These are phyloP conservation scores for Goniozus legneri DNA, from an alignment of 1,140 invertebrate species.

Conservation along the genomic window DNA sequence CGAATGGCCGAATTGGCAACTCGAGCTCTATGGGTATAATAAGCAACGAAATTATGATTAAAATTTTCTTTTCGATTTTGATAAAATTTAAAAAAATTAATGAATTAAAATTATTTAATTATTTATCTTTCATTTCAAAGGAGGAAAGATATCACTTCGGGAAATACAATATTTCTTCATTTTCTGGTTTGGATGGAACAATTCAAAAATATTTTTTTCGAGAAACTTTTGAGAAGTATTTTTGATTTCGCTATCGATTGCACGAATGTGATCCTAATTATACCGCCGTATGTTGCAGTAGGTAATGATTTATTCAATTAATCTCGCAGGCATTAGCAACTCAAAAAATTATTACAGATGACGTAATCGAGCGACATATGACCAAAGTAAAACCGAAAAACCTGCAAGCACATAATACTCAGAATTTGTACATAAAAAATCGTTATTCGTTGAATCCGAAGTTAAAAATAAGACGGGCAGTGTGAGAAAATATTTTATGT, in stretches of 20 bases:
- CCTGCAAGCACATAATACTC: constrained; percentile 6
- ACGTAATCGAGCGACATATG: constrained; percentile 26
- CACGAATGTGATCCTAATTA: constrained; percentile 53
- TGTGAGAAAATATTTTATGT: too few relatives aligned
- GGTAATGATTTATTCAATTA: too few relatives aligned
- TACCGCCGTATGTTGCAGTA: constrained; percentile 45
- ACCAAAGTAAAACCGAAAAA: constrained; percentile 18
- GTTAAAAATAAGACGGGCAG: constrained; percentile 54
- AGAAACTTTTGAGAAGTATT: constrained; percentile 51
- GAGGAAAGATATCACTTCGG: constrained; percentile 41
- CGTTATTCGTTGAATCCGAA: constrained; percentile 46
- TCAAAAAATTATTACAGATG: constrained; percentile 20
- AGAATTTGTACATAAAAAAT: constrained; percentile 39
- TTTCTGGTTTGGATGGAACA: constrained; percentile 52
- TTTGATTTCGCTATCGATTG: constrained; percentile 55
- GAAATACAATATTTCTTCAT: constrained; percentile 59
- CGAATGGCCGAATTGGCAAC: constrained; percentile 56
- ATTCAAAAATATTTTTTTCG: constrained; percentile 52
- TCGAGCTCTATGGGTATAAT: constrained; percentile 53
- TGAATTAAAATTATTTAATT: too few relatives aligned
- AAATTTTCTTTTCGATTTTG: too few relatives aligned
- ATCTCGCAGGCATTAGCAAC: too few relatives aligned
- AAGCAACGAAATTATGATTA: too few relatives aligned
- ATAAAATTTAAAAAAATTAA: too few relatives aligned
- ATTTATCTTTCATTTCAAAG: constrained; percentile 13